Evolutionary conservation across 1,140 invertebrate genomes (phyloP).

Genomic region (Heliconius himera): DNA sequence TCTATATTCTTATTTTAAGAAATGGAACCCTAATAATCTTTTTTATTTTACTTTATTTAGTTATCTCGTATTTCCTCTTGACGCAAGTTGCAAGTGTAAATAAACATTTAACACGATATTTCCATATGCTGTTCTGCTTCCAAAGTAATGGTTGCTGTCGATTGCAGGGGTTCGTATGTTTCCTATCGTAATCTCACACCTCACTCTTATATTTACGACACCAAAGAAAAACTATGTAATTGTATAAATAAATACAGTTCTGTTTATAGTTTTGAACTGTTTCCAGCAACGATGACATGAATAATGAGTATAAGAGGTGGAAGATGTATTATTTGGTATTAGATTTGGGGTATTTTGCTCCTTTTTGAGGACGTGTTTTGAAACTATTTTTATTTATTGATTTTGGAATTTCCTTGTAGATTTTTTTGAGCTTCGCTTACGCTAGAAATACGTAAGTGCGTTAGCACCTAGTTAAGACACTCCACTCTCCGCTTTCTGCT

Average conservation of each 20-base stretch:
- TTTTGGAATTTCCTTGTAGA: background rate
- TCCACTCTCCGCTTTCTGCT: no score
- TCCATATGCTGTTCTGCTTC: background rate
- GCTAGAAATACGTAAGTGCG: no score
- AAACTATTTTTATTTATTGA: background rate
- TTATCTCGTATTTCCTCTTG: background rate
- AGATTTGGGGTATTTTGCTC: background rate
- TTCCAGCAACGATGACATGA: background rate
- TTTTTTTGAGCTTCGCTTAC: background rate
- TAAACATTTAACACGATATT: conserved; percentile 9
- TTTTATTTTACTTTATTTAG: background rate
- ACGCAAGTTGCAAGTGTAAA: background rate
- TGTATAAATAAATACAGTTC: background rate
- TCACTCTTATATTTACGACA: conserved; percentile 20
- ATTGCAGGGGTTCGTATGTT: conserved; percentile 36
- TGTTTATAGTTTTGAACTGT: background rate
- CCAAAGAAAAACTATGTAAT: background rate
- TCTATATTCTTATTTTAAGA: no score
- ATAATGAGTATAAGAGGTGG: background rate
- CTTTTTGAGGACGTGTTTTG: background rate
- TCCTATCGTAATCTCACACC: conserved; percentile 33
- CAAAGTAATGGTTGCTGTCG: conserved; percentile 32
- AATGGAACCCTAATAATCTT: background rate
- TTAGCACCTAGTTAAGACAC: no score
- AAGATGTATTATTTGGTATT: background rate